Base-by-base conservation (phyloP, 2,113 vertebrate genomes). In the Dasyornis broadbenti region DNA sequence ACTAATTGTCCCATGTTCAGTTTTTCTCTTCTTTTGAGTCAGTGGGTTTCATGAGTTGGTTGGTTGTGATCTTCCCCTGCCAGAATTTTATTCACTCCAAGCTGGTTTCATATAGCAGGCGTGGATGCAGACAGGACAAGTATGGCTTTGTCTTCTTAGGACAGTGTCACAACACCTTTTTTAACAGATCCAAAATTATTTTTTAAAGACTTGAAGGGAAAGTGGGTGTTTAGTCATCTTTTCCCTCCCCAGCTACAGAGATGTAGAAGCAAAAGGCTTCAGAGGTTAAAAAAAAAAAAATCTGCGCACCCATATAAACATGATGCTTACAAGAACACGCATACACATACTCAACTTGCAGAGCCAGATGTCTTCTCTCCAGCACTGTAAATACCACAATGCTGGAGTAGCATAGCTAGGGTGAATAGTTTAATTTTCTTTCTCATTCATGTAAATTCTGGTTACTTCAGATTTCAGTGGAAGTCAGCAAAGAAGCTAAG, bases 291-390 rank as follows among this genome's bases (percentile, higher is more conserved):
- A 73, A 65, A 37, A 44, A 14, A 33, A 70, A 20, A 0, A 4
- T 20, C 10, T 0, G 0, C 4, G 20, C 20, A 53, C 8, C 5
- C 12, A 15, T 23, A 44, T 24, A 54, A 6, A 24, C 3, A 30
- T 5, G 13, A 53, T 27, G 5, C 11, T 68, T 47, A 21, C 11
- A 69, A 56, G 20, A 5, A 3, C 12, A 13, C 23, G 16, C 10
- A 39, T 17, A 7, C 13, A 7, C 4, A 11, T 7, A 8, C 3
- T 61, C 63, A 18, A 9, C 0, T 2, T 80, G 23, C 37, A 79
- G 23, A 49, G 31, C 6, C 31, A 90, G 28, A 27, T 0, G 0
- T 57, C 39, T 86, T 86, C 56, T 60, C 52, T 71, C 13, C 19
- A 52, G 7, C 19, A 23, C 5, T 64, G 17, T n/a, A 92, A 78